Evolutionary conservation across 30 jellyfish, hydroid and myxozoan genomes (phyloP).

Genomic region (Pelagia noctiluca): DNA sequence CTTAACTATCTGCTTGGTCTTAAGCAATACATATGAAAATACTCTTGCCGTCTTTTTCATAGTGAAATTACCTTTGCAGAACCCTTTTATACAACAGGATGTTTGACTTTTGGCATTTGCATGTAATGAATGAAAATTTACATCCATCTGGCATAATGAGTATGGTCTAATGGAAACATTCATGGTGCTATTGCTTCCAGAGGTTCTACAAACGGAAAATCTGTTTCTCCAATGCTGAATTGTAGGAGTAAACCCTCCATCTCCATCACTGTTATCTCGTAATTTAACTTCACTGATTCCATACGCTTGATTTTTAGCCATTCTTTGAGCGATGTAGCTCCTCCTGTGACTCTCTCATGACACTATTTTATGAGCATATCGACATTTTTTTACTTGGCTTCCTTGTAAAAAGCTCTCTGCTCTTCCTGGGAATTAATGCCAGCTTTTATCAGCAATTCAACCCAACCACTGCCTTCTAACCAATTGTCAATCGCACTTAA

Average conservation of each 20-base stretch:
- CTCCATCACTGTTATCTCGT: neutral
- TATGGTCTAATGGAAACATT: slow-evolving; percentile 25
- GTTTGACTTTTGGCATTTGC: neutral
- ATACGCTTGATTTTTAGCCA: neutral
- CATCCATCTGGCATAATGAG: slow-evolving; percentile 42
- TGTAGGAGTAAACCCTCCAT: too few species aligned
- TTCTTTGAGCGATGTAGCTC: neutral
- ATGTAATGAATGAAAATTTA: neutral
- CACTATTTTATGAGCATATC: neutral
- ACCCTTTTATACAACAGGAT: neutral
- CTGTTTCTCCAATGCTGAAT: slow-evolving; percentile 20
- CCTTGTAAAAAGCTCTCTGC: slow-evolving; percentile 3
- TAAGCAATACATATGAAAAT: slow-evolving; percentile 3
- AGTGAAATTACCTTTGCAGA: too few species aligned
- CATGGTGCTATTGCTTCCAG: slow-evolving; percentile 12
- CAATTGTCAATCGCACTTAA: slow-evolving; percentile 8
- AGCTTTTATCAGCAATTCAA: neutral
- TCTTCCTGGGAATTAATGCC: neutral
- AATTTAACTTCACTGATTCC: neutral
- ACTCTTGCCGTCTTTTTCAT: neutral
- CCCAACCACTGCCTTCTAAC: slow-evolving; percentile 15
- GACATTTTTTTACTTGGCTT: neutral
- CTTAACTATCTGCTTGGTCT: slow-evolving; percentile 23
- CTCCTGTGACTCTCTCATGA: neutral
- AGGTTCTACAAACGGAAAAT: slow-evolving; percentile 6